These are phyloP conservation scores for Anhinga rufa DNA, from an alignment of 2,113 vertebrate genomes.

Conservation along the genomic window DNA sequence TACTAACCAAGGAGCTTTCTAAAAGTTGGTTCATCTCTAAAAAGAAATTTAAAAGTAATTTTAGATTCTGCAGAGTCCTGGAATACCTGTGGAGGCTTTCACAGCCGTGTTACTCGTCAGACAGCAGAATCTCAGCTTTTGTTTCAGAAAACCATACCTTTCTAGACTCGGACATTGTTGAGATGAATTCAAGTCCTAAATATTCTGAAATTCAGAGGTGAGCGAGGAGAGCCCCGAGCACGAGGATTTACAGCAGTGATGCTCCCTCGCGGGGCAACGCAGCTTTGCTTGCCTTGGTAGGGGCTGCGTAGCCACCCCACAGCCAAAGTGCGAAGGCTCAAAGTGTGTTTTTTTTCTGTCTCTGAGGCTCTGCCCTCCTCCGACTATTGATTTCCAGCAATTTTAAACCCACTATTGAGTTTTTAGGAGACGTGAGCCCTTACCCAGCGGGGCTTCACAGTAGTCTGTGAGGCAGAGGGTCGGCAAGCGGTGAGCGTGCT, in stretches of 20 bases:
- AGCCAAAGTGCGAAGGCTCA: neutral
- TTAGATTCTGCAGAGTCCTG: neutral
- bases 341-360: neutral
- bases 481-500: fast-evolving
- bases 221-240: neutral
- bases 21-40: neutral
- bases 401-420: neutral
- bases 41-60: neutral
- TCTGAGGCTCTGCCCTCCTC: neutral
- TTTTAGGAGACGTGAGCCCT: neutral
- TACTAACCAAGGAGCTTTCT: neutral
- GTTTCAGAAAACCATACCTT: neutral
- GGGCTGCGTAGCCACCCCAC: neutral
- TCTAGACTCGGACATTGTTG: neutral
- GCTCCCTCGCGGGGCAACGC: neutral
- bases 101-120: neutral
- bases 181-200: neutral
- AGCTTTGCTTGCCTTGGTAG: neutral
- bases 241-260: neutral
- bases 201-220: neutral
- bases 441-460: neutral
- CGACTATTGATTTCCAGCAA: neutral
- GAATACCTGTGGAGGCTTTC: neutral
- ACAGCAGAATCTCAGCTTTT: neutral
- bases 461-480: neutral